These are phyloP conservation scores for Sphaeridia pumilis DNA, from an alignment of 2,888 invertebrate genomes.

Conservation along the genomic window DNA sequence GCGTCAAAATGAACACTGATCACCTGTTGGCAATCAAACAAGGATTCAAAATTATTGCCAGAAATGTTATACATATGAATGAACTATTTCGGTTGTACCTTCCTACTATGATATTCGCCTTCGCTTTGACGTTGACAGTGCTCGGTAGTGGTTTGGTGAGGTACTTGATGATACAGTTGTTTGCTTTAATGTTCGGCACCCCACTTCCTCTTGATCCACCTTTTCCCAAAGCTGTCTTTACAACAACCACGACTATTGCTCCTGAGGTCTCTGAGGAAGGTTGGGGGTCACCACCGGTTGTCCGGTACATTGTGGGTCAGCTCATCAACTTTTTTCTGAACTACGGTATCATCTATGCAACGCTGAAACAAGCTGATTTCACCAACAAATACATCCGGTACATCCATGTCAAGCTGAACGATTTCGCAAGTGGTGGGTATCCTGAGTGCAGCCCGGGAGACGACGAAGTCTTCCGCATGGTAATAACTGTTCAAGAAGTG, in stretches of 20 bases:
- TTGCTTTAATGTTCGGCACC: too few species aligned
- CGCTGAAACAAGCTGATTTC: neutral
- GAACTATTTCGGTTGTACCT: neutral
- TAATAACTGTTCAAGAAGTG: neutral
- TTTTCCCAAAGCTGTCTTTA: too few species aligned
- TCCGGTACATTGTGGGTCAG: neutral
- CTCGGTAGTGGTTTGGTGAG: too few species aligned
- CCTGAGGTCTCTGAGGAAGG: neutral
- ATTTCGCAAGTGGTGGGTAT: neutral
- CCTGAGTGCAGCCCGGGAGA: neutral
- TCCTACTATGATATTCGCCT: neutral
- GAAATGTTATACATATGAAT: neutral
- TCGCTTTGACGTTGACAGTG: neutral
- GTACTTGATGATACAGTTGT: too few species aligned
- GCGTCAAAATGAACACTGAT: neutral
- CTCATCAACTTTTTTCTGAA: neutral
- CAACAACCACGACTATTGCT: too few species aligned
- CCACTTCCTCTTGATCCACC: too few species aligned
- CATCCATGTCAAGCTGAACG: neutral
- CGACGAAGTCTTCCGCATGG: neutral
- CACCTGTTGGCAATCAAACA: constrained; percentile 2
- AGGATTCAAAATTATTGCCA: neutral
- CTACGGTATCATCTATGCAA: neutral
- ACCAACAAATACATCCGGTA: neutral
- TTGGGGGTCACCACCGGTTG: neutral